Conservation (phyloP, 2,797 vertebrate genomes). For the Periophthalmus magnuspinnatus region DNA sequence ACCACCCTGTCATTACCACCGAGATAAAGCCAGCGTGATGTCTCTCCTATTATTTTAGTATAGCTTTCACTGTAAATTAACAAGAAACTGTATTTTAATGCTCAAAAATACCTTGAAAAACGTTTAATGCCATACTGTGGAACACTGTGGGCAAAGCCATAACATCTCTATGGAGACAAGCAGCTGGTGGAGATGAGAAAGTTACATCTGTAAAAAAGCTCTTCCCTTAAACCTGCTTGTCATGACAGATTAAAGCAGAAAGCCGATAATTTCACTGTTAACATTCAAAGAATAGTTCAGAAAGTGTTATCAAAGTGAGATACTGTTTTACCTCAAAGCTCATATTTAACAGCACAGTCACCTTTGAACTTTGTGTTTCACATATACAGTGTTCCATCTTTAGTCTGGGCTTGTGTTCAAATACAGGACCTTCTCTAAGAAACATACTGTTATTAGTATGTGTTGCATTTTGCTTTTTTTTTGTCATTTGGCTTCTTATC, state of each 20-base stretch:
- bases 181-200: too few relatives aligned
- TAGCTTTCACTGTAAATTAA: constrained; percentile 14
- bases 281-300: neutral
- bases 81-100: neutral
- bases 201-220: neutral
- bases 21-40: constrained; percentile 42
- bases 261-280: neutral
- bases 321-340: neutral
- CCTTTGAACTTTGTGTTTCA: constrained; percentile 6
- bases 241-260: neutral
- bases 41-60: constrained; percentile 24
- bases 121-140: too few relatives aligned
- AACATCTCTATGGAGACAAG: too few relatives aligned
- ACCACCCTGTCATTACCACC: constrained; percentile 47
- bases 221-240: constrained; percentile 26
- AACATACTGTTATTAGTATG: neutral
- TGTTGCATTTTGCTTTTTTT: neutral
- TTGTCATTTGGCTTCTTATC: neutral
- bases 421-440: neutral
- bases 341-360: constrained; percentile 6
- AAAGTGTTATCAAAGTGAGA: neutral
- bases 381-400: constrained; percentile 4
- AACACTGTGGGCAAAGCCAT: too few relatives aligned
- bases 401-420: neutral
- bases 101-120: too few relatives aligned